phyloP scores from a whole-genome alignment of 2,888 invertebrate genomes.

The Cheilosia vulpina region DNA sequence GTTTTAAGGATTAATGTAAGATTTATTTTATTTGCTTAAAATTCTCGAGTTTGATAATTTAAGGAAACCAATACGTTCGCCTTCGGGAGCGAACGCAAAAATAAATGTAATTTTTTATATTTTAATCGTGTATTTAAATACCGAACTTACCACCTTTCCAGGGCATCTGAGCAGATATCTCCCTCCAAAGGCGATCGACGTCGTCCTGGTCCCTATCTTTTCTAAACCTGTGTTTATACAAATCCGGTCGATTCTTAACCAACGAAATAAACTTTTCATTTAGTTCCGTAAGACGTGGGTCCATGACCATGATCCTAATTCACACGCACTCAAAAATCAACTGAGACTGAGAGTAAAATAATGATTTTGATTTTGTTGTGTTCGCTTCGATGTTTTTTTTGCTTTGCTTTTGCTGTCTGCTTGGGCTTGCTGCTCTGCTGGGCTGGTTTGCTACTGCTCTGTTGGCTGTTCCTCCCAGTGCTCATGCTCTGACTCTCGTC shows the following conservation, averaged over 20 bases:
- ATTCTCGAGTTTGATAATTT: no score
- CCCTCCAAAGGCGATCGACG: slow-evolving; percentile 38
- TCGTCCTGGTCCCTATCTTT: slow-evolving; percentile 19
- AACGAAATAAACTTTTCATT: slow-evolving; percentile 43
- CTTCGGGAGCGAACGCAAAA: no score
- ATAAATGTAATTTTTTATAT: no score
- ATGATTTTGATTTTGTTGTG: slow-evolving; percentile 17
- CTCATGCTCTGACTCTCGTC: no score
- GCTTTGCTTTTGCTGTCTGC: not conserved
- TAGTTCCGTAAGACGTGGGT: not conserved
- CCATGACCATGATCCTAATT: slow-evolving; percentile 48
- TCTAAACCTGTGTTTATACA: slow-evolving; percentile 29
- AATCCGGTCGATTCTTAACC: slow-evolving; percentile 20
- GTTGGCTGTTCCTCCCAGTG: no score
- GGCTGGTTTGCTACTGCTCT: no score
- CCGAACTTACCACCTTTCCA: slow-evolving; percentile 23
- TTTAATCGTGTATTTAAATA: no score
- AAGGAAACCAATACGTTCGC: no score
- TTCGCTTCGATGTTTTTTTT: slow-evolving; percentile 30
- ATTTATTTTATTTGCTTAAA: no score
- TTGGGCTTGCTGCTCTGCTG: no score
- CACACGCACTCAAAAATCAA: slow-evolving; percentile 44
- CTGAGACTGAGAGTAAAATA: slow-evolving; percentile 30
- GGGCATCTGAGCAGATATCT: slow-evolving; percentile 25
- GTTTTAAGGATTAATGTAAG: no score